These are phyloP conservation scores for Felis chaus DNA, from an alignment of 2,113 vertebrate species.

Conservation along the genomic window DNA sequence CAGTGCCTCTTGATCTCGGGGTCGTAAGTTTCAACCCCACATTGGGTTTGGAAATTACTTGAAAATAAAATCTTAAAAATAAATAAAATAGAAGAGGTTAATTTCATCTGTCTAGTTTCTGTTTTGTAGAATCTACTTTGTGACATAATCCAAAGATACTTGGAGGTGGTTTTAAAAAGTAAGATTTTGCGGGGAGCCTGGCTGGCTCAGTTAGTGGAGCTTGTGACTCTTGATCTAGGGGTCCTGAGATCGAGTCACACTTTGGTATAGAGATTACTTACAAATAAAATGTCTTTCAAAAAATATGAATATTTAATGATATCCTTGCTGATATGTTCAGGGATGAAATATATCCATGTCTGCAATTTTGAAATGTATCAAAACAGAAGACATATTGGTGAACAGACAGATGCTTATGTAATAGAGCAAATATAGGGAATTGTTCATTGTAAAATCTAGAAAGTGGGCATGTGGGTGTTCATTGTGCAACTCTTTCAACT, in stretches of 20 bases:
- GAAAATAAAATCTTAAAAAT: no score
- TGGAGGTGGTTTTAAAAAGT: neutral
- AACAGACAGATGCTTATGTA: neutral
- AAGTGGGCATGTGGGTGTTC: neutral
- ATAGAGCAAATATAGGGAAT: neutral
- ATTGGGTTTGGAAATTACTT: no score
- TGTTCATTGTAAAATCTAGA: neutral
- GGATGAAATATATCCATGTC: neutral
- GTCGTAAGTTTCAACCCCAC: no score
- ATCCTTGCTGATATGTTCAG: neutral
- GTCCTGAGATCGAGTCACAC: no score
- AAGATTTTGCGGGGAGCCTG: no score
- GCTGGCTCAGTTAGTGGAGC: no score
- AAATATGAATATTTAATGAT: neutral
- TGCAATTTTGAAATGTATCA: neutral
- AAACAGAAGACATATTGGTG: neutral
- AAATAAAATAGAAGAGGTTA: neutral
- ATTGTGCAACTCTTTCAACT: neutral
- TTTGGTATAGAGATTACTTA: no score
- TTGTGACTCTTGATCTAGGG: no score
- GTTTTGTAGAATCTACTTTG: neutral
- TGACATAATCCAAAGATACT: neutral
- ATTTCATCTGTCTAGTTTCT: neutral
- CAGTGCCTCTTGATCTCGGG: no score
- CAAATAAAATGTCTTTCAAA: no score